These are phyloP conservation scores for Actinernus sp. DNA, from an alignment of 92 coral and sea anemone species.

Conservation along the genomic window DNA sequence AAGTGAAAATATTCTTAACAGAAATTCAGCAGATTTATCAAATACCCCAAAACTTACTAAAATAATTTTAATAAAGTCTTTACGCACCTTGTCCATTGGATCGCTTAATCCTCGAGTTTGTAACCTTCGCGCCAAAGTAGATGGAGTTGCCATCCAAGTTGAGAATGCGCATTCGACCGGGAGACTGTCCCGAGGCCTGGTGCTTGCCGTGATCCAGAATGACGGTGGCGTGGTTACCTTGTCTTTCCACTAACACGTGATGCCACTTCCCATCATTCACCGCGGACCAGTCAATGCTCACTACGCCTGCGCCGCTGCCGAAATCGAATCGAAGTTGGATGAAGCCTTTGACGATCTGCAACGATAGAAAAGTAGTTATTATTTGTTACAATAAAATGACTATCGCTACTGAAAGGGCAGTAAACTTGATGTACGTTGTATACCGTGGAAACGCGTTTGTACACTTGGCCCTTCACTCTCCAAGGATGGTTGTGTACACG, in stretches of 20 bases:
- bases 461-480: too few relatives aligned
- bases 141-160: constrained; percentile 87
- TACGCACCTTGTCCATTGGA: constrained; percentile 23
- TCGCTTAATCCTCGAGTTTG: constrained; percentile 60
- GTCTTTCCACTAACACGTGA: constrained; percentile 92
- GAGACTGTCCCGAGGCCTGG: constrained; percentile 90
- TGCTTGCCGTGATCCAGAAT: constrained; percentile 87
- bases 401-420: too few relatives aligned
- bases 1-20: too few relatives aligned
- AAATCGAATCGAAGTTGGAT: constrained; percentile 96
- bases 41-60: not conserved
- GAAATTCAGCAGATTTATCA: too few relatives aligned
- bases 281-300: constrained; percentile 82
- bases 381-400: too few relatives aligned
- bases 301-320: constrained; percentile 96
- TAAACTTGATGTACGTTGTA: too few relatives aligned
- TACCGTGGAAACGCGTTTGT: too few relatives aligned
- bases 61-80: not conserved
- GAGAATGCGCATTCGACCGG: constrained; percentile 95
- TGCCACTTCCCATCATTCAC: constrained; percentile 96
- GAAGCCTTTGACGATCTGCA: constrained; percentile 90
- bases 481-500: too few relatives aligned
- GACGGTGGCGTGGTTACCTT: constrained; percentile 95
- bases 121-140: constrained; percentile 88
- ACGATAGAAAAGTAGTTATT: too few relatives aligned